A percentile compares a stretch with the other conserved stretches of the same genome.
phyloP scores from a whole-genome alignment of 2,113 vertebrate genomes.

The Oceanodroma tethys region DNA sequence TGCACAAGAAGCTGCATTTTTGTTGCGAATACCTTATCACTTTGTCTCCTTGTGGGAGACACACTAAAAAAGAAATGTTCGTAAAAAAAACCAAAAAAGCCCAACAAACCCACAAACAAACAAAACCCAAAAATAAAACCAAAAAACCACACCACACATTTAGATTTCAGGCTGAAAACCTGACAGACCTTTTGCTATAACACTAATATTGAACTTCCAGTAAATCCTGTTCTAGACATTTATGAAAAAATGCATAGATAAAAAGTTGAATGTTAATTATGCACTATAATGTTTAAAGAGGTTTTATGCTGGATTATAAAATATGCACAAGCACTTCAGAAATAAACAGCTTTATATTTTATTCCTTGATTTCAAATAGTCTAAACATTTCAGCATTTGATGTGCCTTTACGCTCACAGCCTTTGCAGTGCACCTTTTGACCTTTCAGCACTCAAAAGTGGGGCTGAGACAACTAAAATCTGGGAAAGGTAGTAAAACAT shows the following conservation, averaged over 20 bases:
- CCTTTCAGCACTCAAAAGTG: slow-evolving; percentile 35
- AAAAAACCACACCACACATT: background rate
- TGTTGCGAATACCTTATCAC: background rate
- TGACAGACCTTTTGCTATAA: background rate
- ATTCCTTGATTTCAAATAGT: slow-evolving; percentile 28
- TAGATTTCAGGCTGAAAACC: background rate
- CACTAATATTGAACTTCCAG: background rate
- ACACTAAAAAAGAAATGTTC: background rate
- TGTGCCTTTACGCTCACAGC: background rate
- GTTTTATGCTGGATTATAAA: background rate
- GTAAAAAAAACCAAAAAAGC: background rate
- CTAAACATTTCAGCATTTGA: background rate
- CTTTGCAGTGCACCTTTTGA: background rate
- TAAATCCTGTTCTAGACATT: background rate
- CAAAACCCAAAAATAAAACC: fast-evolving
- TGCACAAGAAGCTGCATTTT: background rate
- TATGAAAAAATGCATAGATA: background rate
- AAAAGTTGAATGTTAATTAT: background rate
- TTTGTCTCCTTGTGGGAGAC: background rate
- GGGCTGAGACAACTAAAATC: background rate
- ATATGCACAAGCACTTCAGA: background rate
- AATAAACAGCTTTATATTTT: background rate
- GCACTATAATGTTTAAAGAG: background rate
- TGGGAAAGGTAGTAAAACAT: background rate
- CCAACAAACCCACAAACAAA: background rate